Evolutionary conservation across 1,140 invertebrate species (phyloP).

Genomic region (Semibalanus balanoides): DNA sequence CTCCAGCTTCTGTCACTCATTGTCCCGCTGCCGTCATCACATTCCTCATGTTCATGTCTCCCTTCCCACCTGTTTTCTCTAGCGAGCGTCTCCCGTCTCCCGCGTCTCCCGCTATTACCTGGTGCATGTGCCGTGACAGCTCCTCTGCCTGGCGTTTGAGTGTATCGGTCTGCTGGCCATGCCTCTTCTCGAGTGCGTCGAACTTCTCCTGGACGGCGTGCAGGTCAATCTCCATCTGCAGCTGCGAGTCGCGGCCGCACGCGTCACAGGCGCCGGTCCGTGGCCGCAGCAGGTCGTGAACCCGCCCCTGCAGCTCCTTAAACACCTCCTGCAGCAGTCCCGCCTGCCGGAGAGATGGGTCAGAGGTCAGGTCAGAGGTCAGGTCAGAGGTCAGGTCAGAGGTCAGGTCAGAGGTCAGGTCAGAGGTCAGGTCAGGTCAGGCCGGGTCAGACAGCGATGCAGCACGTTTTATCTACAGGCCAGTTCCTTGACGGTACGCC

Average conservation of each 20-base stretch:
- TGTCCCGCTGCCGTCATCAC: no score
- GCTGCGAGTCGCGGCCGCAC: conserved; percentile 33
- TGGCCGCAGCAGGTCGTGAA: conserved; percentile 26
- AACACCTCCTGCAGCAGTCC: conserved; percentile 32
- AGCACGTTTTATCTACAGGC: no score
- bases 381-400: no score
- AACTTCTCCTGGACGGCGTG: conserved; percentile 2
- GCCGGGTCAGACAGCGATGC: no score
- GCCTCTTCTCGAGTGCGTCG: neutral
- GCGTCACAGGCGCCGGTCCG: conserved; percentile 44
- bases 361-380: no score
- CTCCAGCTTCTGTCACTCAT: no score
- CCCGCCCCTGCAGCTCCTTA: conserved; percentile 30
- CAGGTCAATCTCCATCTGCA: conserved; percentile 3
- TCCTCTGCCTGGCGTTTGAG: conserved; percentile 16
- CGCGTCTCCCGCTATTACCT: conserved; percentile 8
- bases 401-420: no score
- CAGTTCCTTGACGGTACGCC: no score
- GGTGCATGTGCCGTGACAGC: conserved; percentile 14
- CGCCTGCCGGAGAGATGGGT: conserved; percentile 23
- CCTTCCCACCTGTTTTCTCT: no score
- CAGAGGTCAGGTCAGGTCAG: no score
- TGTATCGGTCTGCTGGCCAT: neutral
- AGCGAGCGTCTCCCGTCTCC: neutral
- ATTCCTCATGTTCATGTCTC: no score